phyloP scores from a whole-genome alignment of 1,140 invertebrate genomes.

The Brachionus rubens region DNA sequence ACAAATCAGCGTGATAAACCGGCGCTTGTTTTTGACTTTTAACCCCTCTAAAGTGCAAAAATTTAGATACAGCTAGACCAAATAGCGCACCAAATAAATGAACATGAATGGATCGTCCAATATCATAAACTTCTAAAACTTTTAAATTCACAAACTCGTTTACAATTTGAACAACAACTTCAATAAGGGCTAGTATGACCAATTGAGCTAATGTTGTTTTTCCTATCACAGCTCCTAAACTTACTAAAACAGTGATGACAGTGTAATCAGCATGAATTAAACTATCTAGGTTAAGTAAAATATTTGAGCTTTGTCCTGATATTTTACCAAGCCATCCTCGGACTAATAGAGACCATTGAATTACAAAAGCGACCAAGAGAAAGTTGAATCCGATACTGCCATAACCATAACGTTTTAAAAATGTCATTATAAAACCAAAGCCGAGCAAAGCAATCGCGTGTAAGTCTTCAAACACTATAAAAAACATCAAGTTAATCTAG shows the following conservation, averaged over 20 bases:
- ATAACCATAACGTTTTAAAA: constrained; percentile 74
- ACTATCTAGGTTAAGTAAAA: constrained; percentile 57
- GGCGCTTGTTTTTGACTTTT: constrained; percentile 68
- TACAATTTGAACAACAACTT: constrained; percentile 68
- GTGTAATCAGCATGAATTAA: constrained; percentile 80
- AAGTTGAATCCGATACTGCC: constrained; percentile 48
- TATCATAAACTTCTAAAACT: constrained; percentile 57
- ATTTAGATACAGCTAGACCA: constrained; percentile 76
- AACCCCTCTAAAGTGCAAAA: constrained; percentile 60
- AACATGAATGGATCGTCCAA: constrained; percentile 83
- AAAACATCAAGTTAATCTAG: not conserved
- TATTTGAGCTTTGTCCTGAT: not conserved
- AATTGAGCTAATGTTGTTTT: constrained; percentile 79
- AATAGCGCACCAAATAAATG: constrained; percentile 94
- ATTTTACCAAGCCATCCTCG: constrained; percentile 44
- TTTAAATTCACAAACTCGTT: constrained; percentile 76
- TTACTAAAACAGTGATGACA: constrained; percentile 81
- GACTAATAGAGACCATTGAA: constrained; percentile 48
- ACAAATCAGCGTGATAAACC: constrained; percentile 78
- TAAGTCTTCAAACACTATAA: constrained; percentile 50
- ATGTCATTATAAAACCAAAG: constrained; percentile 90
- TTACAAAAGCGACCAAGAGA: constrained; percentile 47
- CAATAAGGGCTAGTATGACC: constrained; percentile 74
- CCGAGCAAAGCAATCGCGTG: constrained; percentile 87
- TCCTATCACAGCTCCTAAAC: constrained; percentile 83